Evolutionary conservation across 2,797 vertebrate genomes (phyloP), one percentile per base, ranked within the genome.

Genomic region (Sparidentex hasta): DNA sequence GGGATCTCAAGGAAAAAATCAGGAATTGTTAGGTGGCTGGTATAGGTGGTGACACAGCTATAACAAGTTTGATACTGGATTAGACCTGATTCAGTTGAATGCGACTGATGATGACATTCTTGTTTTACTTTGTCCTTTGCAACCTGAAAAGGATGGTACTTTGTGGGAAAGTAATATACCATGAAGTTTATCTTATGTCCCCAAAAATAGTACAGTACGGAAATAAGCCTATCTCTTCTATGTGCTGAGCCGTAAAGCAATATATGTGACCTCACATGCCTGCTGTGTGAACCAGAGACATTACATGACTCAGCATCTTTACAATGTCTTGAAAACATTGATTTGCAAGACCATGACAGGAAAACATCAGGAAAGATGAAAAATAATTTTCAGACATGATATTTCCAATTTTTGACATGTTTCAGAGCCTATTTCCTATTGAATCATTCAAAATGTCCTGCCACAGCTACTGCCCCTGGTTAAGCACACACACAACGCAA

Each of bases 161-260:
- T 9, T 71, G 1, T 59, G 20, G 18, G 8, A 27, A 33, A 29
- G 41, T 11, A 9, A 38, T 7, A 11, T 47, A 23, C 25, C 16
- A 46, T 50, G 5, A 41, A 43, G 12, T 56, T 47, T 27, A 23
- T 56, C 23, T 52, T n/a, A 25, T 54, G n/a, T 61, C 7, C 0
- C 9, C 5, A 13, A 33, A 56, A 62, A 43, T 47, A 72, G 21
- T 52, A 46, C n/a, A n/a, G 38, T 38, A 3, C 20, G 55, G 27
- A 67, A 41, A 73, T 41, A 38, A 41, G 11, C 20, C 14, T 44
- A 25, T 51, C 7, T 61, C 7, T 51, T 47, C 4, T 71, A 9
- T 75, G 29, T n/a, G 43, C 3, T 17, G 20, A 12, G 44, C 63
- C 9, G 18, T 65, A 67, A 65, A 65, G 54, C 23, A 73, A 59